A percentile compares a stretch with the other conserved stretches of the same genome.
These are phyloP conservation scores for Lophura swinhoii DNA, from an alignment of 2,797 vertebrate genomes.

Conservation along the genomic window DNA sequence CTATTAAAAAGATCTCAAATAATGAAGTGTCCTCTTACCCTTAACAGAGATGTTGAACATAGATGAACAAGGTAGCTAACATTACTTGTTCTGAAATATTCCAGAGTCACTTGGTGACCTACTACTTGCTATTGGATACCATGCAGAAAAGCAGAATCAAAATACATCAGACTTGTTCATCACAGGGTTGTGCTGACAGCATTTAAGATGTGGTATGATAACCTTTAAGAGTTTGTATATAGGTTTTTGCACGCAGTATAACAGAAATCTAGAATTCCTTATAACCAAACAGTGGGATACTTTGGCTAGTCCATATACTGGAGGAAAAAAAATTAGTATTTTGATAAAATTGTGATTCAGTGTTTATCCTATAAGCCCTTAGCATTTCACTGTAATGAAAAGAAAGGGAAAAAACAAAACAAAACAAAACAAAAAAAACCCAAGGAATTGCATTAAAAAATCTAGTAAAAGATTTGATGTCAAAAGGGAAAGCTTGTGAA, in stretches of 20 bases:
- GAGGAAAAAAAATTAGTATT: not conserved
- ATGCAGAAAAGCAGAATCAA: not conserved
- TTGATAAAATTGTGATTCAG: not conserved
- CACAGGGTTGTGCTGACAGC: not conserved
- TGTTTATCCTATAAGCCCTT: not conserved
- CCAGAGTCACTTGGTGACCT: not conserved
- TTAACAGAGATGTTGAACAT: not conserved
- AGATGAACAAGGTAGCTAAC: not conserved
- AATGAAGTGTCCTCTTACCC: slow-evolving; percentile 16
- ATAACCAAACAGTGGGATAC: not conserved
- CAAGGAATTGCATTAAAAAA: not conserved
- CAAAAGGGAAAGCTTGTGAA: slow-evolving; percentile 30
- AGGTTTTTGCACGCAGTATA: not conserved
- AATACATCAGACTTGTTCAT: not conserved
- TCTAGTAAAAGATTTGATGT: slow-evolving; percentile 1
- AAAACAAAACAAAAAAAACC: too few species aligned
- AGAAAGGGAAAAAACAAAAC: not conserved
- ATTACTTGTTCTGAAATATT: not conserved
- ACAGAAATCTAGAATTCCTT: not conserved
- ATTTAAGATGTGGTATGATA: not conserved
- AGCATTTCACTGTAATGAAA: not conserved
- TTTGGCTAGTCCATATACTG: not conserved
- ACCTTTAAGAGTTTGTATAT: not conserved
- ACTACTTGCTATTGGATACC: not conserved
- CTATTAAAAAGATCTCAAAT: not conserved